Base-by-base conservation (phyloP, 2,888 invertebrate species). In the Cheilosia vernalis region DNA sequence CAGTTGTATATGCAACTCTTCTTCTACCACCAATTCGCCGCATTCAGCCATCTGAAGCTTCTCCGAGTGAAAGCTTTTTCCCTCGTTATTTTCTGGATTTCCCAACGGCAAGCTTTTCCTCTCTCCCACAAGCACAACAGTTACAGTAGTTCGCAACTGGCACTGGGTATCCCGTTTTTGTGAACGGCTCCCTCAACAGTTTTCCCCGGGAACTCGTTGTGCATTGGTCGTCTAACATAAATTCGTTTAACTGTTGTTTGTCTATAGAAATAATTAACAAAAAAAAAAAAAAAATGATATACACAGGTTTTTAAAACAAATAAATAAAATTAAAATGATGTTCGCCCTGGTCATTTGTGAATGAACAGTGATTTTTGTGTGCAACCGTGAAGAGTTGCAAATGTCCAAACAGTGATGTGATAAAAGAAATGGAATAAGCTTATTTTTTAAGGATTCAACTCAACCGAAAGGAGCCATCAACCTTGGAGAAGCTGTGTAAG, bases 191-290 rank as follows among this genome's bases (percentile, higher is more conserved):
- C 83, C 77, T 80, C 80, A 89, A 93, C 93, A 88, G 93, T 94
- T 90, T 91, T 91, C 89, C 92, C 91, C 91, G 91, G 92, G 92
- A 91, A 90, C 89, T 90, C 89, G 89, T 89, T 88, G 89, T 88
- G 90, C 89, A 89, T 91, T 89, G 88, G 88, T 88, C 87, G 87
- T 87, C 42, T 10, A 61, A 19, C n/a, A 55, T 33, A 61, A 55
- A 5, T 53, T 44, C 37, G 58, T 21, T 56, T 15, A 19, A 30
- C 15, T 21, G 33, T n/a, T 64, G 53, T 67, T 63, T 70, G 47
- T 76, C 47, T 82, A 44, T 17, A 49, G 40, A 37, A 74, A 40
- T 40, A 33, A 30, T 24, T 56, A 40, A 56, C 30, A 17, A 60
- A 55, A 63, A 49, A 73, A 55, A 63, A 49, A 73, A 30, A 30